Conservation (phyloP, 2,797 vertebrate genomes). For the Pempheris klunzingeri region DNA sequence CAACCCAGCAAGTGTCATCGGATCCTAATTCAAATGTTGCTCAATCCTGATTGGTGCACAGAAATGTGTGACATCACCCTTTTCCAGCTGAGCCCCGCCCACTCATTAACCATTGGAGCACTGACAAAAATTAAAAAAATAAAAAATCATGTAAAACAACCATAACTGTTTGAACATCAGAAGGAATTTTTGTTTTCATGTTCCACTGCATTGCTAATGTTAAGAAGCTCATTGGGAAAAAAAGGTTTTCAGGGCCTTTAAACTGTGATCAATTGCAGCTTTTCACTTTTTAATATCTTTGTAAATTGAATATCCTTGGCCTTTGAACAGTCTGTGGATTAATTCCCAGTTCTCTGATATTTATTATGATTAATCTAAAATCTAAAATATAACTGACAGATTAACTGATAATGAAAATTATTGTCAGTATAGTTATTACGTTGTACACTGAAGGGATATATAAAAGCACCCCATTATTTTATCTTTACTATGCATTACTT, state of each 20-base stretch:
- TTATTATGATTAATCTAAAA: too few relatives aligned
- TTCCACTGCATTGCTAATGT: neutral
- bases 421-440: too few relatives aligned
- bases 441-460: too few relatives aligned
- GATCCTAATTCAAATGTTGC: neutral
- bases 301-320: neutral
- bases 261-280: neutral
- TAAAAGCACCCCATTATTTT: neutral
- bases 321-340: neutral
- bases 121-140: too few relatives aligned
- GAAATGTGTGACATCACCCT: neutral
- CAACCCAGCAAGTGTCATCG: neutral
- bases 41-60: slow-evolving; percentile 2
- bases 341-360: neutral
- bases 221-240: neutral
- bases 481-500: neutral
- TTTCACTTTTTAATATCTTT: neutral
- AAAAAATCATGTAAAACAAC: neutral
- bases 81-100: neutral
- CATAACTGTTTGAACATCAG: neutral
- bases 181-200: neutral
- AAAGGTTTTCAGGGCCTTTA: neutral
- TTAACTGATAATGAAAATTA: neutral
- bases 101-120: neutral
- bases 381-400: neutral